These are phyloP conservation scores for Scaptodrosophila latifasciaeformis DNA, from an alignment of 2,888 invertebrate species.

Conservation along the genomic window DNA sequence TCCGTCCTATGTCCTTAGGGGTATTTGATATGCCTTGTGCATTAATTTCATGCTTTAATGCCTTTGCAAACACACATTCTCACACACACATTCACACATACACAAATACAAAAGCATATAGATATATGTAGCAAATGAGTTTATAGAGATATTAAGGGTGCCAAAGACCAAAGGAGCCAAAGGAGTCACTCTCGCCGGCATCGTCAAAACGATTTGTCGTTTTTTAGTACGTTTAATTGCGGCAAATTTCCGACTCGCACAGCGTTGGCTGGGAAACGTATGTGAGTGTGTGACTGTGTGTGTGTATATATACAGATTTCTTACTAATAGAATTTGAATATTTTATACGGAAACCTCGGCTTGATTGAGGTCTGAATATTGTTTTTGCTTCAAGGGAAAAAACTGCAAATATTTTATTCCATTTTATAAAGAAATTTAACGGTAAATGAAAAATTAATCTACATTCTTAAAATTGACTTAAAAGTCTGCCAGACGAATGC, in stretches of 20 bases:
- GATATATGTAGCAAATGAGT: not conserved
- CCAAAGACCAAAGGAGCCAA: not conserved
- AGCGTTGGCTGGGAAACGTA: not conserved
- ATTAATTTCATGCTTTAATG: slow-evolving; percentile 57
- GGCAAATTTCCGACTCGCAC: slow-evolving; percentile 31
- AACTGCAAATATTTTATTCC: too few species aligned
- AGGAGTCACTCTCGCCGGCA: not conserved
- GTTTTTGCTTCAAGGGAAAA: too few species aligned
- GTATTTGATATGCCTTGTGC: slow-evolving; percentile 7
- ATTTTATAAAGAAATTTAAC: too few species aligned
- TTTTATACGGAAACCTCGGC: not conserved
- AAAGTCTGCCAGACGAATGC: not conserved
- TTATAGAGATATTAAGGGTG: not conserved
- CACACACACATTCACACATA: not conserved
- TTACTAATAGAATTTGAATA: slow-evolving; percentile 2
- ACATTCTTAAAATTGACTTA: not conserved
- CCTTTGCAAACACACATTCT: slow-evolving; percentile 29
- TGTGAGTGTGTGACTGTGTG: not conserved
- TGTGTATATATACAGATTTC: not conserved
- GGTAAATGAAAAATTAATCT: too few species aligned
- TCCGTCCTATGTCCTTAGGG: slow-evolving; percentile 43
- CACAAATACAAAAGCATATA: slow-evolving; percentile 4
- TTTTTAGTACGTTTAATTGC: slow-evolving; percentile 37
- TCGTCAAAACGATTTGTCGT: slow-evolving; percentile 40
- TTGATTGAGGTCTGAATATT: not conserved